Evolutionary conservation across 2,797 vertebrate species (phyloP).

Genomic region (Cercopithecus diana): DNA sequence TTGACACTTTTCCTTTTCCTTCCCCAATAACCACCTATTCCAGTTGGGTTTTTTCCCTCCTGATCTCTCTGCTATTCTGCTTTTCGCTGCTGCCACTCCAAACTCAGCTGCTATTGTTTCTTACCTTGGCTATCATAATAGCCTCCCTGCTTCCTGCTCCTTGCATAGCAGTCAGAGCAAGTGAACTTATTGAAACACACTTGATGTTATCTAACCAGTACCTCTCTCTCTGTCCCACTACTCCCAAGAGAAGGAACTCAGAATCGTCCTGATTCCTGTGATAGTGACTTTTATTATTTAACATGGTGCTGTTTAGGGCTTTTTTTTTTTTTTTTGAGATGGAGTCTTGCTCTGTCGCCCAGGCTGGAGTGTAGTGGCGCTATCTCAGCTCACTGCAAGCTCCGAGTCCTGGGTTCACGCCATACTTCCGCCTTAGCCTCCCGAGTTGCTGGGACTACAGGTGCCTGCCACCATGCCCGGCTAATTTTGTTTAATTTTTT

Average conservation of each 20-base stretch:
- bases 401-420: no score
- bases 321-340: background rate
- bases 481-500: no score
- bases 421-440: no score
- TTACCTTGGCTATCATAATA: background rate
- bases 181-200: background rate
- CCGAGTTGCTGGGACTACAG: no score
- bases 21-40: background rate
- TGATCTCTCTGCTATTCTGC: background rate
- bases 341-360: no score
- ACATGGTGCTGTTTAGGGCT: background rate
- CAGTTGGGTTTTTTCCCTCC: background rate
- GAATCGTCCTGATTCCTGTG: background rate
- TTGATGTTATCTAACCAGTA: background rate
- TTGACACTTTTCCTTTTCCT: background rate
- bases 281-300: background rate
- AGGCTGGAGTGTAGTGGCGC: no score
- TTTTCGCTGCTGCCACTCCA: background rate
- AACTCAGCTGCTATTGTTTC: background rate
- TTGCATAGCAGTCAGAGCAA: background rate
- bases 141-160: background rate
- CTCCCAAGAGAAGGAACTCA: background rate
- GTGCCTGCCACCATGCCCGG: no score
- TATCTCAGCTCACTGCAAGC: no score
- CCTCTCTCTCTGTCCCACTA: background rate